Conservation (phyloP, 2,113 vertebrate species). For the Dasyprocta punctata region DNA sequence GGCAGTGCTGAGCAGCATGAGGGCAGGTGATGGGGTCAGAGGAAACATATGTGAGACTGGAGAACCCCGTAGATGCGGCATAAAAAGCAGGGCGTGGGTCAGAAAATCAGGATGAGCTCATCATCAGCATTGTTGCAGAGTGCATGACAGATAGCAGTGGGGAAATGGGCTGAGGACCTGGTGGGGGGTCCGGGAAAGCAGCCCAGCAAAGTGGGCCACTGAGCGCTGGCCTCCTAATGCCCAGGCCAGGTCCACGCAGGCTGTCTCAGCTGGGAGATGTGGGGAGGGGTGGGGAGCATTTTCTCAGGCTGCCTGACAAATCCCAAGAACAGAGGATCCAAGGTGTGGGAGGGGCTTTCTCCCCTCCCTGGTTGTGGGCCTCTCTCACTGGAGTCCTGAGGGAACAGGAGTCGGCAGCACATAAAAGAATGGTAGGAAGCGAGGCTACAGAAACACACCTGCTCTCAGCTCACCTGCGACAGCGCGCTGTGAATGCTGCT, state of each 20-base stretch:
- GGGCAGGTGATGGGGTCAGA: too few species aligned
- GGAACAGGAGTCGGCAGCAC: neutral
- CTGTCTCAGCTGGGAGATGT: neutral
- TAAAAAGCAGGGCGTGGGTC: fast-evolving
- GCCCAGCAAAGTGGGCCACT: neutral
- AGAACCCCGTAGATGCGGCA: neutral
- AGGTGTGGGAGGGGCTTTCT: neutral
- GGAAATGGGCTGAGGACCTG: neutral
- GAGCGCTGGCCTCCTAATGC: neutral
- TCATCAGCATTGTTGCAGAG: neutral
- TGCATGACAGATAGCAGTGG: neutral
- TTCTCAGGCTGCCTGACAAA: neutral
- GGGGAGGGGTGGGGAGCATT: neutral
- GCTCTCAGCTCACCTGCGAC: neutral
- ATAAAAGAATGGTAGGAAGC: neutral
- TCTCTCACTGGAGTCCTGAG: neutral
- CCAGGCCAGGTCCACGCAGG: neutral
- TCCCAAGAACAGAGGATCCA: neutral
- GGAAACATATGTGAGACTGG: too few species aligned
- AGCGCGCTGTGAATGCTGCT: neutral
- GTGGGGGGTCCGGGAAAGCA: neutral
- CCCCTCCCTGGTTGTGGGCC: neutral
- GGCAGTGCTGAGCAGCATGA: too few species aligned
- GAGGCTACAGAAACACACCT: neutral
- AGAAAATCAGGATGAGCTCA: neutral